Evolutionary conservation across 2,888 invertebrate species (phyloP).

Genomic region (Patella ulyssiponensis): DNA sequence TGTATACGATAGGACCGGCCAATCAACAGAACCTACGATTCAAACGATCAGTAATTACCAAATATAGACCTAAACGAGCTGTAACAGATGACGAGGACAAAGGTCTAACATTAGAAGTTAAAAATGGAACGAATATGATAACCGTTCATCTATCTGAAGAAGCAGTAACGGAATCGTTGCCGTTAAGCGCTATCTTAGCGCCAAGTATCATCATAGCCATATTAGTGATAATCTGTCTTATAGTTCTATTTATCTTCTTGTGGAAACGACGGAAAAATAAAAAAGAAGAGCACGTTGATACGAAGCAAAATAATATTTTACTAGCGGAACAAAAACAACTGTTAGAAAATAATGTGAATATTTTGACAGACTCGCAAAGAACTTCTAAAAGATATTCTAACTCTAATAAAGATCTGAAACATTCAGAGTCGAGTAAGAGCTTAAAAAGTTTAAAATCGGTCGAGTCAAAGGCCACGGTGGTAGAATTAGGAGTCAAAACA

Average conservation of each 20-base stretch:
- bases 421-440: slow-evolving; percentile 1
- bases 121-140: slow-evolving; percentile 62
- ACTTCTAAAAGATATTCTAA: background rate
- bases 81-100: background rate
- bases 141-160: slow-evolving; percentile 19
- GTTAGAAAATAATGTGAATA: slow-evolving; percentile 7
- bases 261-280: slow-evolving; percentile 26
- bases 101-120: background rate
- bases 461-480: background rate
- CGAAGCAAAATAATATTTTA: background rate
- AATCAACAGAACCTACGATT: slow-evolving; percentile 46
- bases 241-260: slow-evolving; percentile 25
- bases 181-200: slow-evolving; percentile 1
- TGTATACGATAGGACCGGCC: slow-evolving; percentile 65
- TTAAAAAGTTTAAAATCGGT: background rate
- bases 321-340: background rate
- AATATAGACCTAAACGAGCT: slow-evolving; percentile 1
- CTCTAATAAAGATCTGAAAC: background rate
- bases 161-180: background rate
- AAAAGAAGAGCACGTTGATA: slow-evolving; percentile 19
- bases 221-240: slow-evolving; percentile 17
- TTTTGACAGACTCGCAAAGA: background rate
- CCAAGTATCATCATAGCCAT: slow-evolving; percentile 20
- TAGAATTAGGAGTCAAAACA: slow-evolving; percentile 22
- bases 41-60: slow-evolving; percentile 41